Evolutionary conservation across 2,797 vertebrate species (phyloP).

Genomic region (Crocidura indochinensis): DNA sequence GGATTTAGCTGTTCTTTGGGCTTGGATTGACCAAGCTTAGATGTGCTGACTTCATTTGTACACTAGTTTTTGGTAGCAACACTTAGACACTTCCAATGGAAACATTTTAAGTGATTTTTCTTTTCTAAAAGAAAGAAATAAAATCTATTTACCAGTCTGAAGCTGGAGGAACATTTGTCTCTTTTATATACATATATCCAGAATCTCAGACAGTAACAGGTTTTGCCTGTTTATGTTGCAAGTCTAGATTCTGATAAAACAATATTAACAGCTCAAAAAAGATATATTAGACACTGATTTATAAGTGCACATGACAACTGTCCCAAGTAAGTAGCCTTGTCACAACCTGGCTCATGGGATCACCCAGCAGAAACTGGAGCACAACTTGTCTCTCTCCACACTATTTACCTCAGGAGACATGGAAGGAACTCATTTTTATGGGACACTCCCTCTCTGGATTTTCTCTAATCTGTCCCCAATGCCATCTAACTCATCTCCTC

Average conservation of each 20-base stretch:
- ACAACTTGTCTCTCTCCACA: too few species aligned
- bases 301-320: not conserved
- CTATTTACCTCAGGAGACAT: too few species aligned
- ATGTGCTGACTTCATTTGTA: not conserved
- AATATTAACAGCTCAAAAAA: not conserved
- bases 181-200: not conserved
- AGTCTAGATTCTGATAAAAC: too few species aligned
- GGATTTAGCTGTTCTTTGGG: not conserved
- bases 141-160: not conserved
- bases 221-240: not conserved
- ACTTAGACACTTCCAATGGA: not conserved
- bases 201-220: not conserved
- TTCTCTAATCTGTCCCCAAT: not conserved
- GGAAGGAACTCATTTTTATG: too few species aligned
- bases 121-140: not conserved
- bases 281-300: not conserved
- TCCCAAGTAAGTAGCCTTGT: not conserved
- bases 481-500: not conserved
- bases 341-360: too few species aligned
- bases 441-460: not conserved
- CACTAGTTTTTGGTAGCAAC: constrained; percentile 16
- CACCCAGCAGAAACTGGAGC: too few species aligned
- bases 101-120: not conserved
- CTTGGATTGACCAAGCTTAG: not conserved
- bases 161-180: not conserved